phyloP scores from a whole-genome alignment of 1,140 invertebrate species.

The Calephelis nemesis region DNA sequence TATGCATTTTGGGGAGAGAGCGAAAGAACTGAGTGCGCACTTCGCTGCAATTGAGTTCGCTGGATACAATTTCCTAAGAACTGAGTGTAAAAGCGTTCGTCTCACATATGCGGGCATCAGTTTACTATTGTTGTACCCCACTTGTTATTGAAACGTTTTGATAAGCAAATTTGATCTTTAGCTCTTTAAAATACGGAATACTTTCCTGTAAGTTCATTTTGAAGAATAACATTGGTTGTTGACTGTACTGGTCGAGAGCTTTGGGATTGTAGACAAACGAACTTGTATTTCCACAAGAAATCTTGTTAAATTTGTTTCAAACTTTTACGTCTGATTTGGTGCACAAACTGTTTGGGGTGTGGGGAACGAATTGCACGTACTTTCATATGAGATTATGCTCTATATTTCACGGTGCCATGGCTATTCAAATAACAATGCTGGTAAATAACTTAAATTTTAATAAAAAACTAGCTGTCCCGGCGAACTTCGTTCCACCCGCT shows the following conservation, averaged over 20 bases:
- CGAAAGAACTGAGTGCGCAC: constrained; percentile 46
- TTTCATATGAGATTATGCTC: constrained; percentile 3
- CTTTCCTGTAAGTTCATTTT: neutral
- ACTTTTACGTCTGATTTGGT: constrained; percentile 27
- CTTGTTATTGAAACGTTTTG: constrained; percentile 1
- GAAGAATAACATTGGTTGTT: neutral
- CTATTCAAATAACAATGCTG: no score
- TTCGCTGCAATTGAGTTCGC: constrained; percentile 48
- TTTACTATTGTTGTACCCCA: constrained; percentile 32
- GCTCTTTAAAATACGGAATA: neutral
- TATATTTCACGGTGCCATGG: no score
- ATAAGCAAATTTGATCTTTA: constrained; percentile 19
- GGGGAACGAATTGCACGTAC: constrained; percentile 16
- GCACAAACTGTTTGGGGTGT: constrained; percentile 20
- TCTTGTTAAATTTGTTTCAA: constrained; percentile 31
- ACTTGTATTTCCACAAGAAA: constrained; percentile 24
- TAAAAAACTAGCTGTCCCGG: no score
- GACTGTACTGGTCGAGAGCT: constrained; percentile 23
- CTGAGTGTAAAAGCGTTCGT: constrained; percentile 47
- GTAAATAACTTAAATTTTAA: no score
- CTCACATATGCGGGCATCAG: constrained; percentile 43
- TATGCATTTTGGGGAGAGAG: constrained; percentile 42
- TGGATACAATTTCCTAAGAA: constrained; percentile 46
- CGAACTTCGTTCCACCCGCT: no score
- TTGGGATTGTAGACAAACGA: constrained; percentile 26